phyloP scores from a whole-genome alignment of 2,797 vertebrate genomes.

The Neopelma chrysocephalum region DNA sequence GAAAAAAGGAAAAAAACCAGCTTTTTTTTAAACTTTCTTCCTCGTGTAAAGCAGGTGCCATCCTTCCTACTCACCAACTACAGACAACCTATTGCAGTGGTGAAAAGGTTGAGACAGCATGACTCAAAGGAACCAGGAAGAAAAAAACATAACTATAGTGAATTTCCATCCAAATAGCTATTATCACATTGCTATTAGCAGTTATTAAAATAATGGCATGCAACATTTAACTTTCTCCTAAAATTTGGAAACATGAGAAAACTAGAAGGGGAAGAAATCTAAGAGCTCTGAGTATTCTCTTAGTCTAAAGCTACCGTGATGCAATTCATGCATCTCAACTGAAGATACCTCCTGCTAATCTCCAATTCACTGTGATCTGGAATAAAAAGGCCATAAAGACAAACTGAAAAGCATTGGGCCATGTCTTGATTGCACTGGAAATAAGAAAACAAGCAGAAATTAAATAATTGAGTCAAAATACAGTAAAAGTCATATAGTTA shows the following conservation, averaged over 20 bases:
- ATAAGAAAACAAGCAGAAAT: not conserved
- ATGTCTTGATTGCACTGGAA: not conserved
- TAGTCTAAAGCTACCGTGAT: not conserved
- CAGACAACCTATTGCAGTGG: not conserved
- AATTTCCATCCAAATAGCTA: not conserved
- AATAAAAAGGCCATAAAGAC: not conserved
- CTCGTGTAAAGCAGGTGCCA: slow-evolving; percentile 50
- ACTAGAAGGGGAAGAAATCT: not conserved
- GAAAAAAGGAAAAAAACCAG: not conserved
- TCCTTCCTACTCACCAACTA: not conserved
- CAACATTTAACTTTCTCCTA: not conserved
- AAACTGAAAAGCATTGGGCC: not conserved
- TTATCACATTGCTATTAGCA: not conserved
- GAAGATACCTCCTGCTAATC: not conserved
- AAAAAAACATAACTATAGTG: not conserved
- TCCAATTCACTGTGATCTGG: not conserved
- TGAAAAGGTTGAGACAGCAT: not conserved
- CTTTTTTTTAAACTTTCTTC: not conserved
- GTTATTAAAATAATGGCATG: not conserved
- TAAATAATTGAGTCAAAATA: not conserved
- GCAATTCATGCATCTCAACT: not conserved
- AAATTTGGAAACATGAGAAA: not conserved
- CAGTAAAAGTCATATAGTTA: not conserved
- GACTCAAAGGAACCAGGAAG: not conserved
- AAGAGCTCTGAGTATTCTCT: not conserved